These are phyloP conservation scores for Esox lucius DNA, from an alignment of 2,797 vertebrate genomes.

Conservation along the genomic window DNA sequence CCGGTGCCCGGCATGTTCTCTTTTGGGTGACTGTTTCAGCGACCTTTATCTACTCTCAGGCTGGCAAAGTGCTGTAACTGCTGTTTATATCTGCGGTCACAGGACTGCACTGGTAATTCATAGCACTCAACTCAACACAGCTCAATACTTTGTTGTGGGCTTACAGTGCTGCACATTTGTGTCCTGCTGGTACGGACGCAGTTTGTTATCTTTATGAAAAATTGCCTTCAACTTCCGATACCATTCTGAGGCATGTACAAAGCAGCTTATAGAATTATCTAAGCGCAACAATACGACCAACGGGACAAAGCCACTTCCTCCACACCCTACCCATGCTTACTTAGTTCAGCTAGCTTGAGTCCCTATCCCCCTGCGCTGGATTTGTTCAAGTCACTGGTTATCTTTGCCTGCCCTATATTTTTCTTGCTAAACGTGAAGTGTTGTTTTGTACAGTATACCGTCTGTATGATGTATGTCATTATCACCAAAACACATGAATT, in stretches of 20 bases:
- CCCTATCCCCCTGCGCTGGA: slow-evolving; percentile 69
- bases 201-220: background rate
- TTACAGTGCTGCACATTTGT: background rate
- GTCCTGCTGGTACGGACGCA: background rate
- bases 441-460: slow-evolving; percentile 49
- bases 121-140: background rate
- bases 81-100: background rate
- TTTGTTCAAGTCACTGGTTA: slow-evolving; percentile 82
- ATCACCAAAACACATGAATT: slow-evolving; percentile 37
- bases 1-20: slow-evolving; percentile 10
- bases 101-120: background rate
- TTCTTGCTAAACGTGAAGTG: slow-evolving; percentile 59
- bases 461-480: slow-evolving; percentile 34
- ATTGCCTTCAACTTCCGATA: slow-evolving; percentile 67
- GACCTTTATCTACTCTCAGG: slow-evolving; percentile 20
- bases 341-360: slow-evolving; percentile 57
- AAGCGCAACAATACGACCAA: slow-evolving; percentile 21
- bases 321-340: slow-evolving; percentile 27
- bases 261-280: slow-evolving; percentile 78
- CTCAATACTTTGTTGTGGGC: background rate
- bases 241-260: slow-evolving; percentile 66
- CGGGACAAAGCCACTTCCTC: background rate
- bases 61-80: slow-evolving; percentile 1
- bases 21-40: slow-evolving; percentile 26
- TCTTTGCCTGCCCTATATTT: slow-evolving; percentile 75